Base-by-base conservation (phyloP, 23 tunicate genomes). In the Trididemnum miniatum region DNA sequence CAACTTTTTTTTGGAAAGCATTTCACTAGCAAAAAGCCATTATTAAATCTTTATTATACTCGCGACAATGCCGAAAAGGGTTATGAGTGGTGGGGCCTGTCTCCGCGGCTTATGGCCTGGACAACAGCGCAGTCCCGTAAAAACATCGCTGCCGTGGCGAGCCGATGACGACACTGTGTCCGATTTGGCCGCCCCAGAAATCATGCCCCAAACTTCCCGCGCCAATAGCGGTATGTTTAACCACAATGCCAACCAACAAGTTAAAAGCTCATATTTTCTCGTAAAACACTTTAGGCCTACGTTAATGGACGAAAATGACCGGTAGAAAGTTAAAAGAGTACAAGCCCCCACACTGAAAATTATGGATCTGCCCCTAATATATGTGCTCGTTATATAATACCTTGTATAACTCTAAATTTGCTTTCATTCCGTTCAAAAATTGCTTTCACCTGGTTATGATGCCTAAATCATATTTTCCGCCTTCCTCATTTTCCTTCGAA, bases 391-490 rank as follows among this genome's bases (percentile, higher is more conserved):
- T n/a, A n/a, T n/a, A n/a, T n/a, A n/a, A n/a, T n/a, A n/a, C n/a
- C n/a, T n/a, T n/a, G n/a, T n/a, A n/a, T n/a, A n/a, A n/a, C n/a
- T n/a, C n/a, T n/a, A n/a, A n/a, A n/a, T n/a, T n/a, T n/a, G n/a
- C n/a, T n/a, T n/a, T n/a, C n/a, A n/a, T n/a, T n/a, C n/a, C n/a
- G n/a, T n/a, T n/a, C n/a, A n/a, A n/a, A n/a, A n/a, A n/a, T n/a
- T n/a, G 54, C 15, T 9, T 44, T 77, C 35, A 88, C 84, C 89
- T 80, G 9, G 82, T 71, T 20, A 90, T 85, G 24, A 90, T 90
- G n/a, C 96, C 96, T 24, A 79, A 62, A 0, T 84, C 97, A 39
- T 87, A 92, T 79, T 83, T 92, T 23, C 97, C 97, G 0, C 92
- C 92, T 5, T 81, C 83, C 35, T 86, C 97, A 50, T 92, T 92